These are phyloP conservation scores for Gila robusta DNA, from an alignment of 2,797 vertebrate genomes.

Conservation along the genomic window DNA sequence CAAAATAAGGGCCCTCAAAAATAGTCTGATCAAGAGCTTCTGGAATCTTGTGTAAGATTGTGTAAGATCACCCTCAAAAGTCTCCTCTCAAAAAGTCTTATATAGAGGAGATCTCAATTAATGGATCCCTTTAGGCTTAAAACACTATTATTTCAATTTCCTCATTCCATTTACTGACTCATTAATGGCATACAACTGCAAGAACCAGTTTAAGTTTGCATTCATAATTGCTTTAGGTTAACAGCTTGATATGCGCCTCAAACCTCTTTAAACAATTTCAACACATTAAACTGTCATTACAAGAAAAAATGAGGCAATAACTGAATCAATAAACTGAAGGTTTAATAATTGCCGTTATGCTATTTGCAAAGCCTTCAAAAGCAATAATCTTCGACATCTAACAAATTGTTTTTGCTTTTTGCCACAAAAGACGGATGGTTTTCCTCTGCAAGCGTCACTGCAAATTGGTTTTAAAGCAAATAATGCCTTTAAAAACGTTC, in stretches of 20 bases:
- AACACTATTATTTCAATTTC: neutral
- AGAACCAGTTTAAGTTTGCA: neutral
- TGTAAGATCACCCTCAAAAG: neutral
- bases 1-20: neutral
- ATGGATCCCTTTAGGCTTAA: constrained; percentile 9
- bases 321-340: neutral
- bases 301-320: neutral
- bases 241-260: neutral
- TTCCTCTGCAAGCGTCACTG: neutral
- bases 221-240: constrained; percentile 1
- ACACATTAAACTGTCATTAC: constrained; percentile 1
- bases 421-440: neutral
- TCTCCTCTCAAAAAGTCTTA: neutral
- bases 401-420: neutral
- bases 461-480: neutral
- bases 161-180: neutral
- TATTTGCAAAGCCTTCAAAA: neutral
- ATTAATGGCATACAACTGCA: neutral
- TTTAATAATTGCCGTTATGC: neutral
- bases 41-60: neutral
- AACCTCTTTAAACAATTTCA: constrained; percentile 1
- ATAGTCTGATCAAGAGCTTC: neutral
- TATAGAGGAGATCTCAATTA: constrained; percentile 5
- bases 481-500: neutral
- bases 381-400: neutral